Conservation (phyloP, 2,888 invertebrate genomes). For the Pherbina coryleti region DNA sequence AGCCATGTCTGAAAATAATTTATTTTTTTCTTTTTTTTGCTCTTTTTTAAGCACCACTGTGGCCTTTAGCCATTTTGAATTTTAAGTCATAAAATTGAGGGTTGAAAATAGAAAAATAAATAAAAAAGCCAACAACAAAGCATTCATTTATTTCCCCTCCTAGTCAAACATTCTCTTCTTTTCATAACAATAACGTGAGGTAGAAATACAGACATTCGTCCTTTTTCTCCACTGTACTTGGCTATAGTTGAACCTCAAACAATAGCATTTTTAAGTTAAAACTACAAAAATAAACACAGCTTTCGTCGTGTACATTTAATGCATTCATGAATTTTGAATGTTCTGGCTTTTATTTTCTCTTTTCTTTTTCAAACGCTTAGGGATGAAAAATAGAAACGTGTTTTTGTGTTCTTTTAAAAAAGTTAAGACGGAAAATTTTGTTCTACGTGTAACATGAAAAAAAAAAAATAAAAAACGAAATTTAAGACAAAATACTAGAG, state of each 20-base stretch:
- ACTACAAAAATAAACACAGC: conserved; percentile 39
- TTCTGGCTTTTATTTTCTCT: conserved; percentile 48
- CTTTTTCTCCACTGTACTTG: neutral
- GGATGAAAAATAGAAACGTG: too few relatives aligned
- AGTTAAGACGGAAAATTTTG: neutral
- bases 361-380: neutral
- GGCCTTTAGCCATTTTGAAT: conserved; percentile 28
- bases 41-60: neutral
- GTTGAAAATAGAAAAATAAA: conserved; percentile 10
- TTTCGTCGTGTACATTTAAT: conserved; percentile 55
- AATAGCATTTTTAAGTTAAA: conserved; percentile 19
- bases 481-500: conserved; percentile 33
- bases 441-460: conserved; percentile 8
- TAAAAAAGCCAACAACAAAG: neutral
- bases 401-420: neutral
- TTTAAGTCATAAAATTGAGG: conserved; percentile 27
- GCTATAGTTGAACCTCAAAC: neutral
- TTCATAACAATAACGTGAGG: conserved; percentile 28
- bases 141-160: conserved; percentile 7
- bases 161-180: neutral
- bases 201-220: neutral
- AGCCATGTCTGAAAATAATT: conserved; percentile 16
- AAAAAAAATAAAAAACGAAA: too few relatives aligned
- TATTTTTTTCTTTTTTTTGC: neutral
- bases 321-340: conserved; percentile 58